These are phyloP conservation scores for Myotis planiceps DNA, from an alignment of 2,797 vertebrate genomes.

Conservation along the genomic window DNA sequence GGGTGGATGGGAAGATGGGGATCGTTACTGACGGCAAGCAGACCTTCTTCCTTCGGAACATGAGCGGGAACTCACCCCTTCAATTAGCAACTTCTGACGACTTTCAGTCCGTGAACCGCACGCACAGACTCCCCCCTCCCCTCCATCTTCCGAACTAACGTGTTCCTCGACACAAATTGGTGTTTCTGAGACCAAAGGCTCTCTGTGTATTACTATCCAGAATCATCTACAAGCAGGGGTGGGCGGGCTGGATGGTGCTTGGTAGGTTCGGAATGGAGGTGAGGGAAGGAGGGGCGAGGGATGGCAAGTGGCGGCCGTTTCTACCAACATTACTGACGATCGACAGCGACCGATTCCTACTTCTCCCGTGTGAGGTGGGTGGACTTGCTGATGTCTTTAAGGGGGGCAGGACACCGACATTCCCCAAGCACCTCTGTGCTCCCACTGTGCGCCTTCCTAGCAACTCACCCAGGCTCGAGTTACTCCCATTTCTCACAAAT, in stretches of 20 bases:
- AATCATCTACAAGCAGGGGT: not conserved
- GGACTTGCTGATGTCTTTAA: not conserved
- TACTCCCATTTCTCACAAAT: not conserved
- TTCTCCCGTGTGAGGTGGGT: not conserved
- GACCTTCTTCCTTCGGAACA: not conserved
- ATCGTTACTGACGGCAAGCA: conserved; percentile 51
- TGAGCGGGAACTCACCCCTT: not conserved
- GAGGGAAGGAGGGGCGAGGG: not conserved
- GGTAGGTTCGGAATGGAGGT: not conserved
- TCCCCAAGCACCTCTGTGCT: not conserved
- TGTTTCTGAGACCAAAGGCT: not conserved
- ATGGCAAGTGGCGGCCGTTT: not conserved
- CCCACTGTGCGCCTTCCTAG: not conserved
- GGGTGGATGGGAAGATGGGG: conserved; percentile 60
- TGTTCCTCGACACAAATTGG: not conserved
- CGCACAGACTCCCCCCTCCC: not conserved
- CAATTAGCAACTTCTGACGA: not conserved
- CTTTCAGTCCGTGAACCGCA: not conserved
- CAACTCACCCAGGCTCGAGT: not conserved
- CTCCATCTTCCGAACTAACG: not conserved
- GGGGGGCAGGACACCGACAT: not conserved
- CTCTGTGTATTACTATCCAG: not conserved
- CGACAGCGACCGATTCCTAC: not conserved
- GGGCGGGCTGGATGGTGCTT: not conserved
- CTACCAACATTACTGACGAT: not conserved